Conservation (phyloP, 2,888 invertebrate species). For the Subacronicta megacephala region DNA sequence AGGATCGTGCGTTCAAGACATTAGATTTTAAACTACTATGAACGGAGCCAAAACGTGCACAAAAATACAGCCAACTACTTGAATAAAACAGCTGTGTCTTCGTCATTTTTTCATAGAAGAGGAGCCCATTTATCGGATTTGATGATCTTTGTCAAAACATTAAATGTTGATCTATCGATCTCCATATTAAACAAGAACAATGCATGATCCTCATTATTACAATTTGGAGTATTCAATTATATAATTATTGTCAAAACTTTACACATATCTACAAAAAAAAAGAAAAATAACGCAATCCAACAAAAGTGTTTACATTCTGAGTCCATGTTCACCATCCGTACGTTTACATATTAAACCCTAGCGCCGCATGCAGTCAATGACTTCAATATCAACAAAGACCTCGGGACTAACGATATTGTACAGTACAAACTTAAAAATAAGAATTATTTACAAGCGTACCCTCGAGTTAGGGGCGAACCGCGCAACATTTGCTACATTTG, state of each 20-base stretch:
- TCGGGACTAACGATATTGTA: constrained; percentile 77
- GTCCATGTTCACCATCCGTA: constrained; percentile 60
- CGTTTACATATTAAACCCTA: constrained; percentile 56
- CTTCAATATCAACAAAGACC: constrained; percentile 63
- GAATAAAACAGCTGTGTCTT: not conserved
- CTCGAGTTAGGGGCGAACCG: constrained; percentile 68
- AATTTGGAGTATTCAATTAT: constrained; percentile 72
- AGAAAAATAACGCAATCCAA: constrained; percentile 56
- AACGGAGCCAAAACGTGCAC: no score
- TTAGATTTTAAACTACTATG: not conserved
- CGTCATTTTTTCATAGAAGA: no score
- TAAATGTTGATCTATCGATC: not conserved
- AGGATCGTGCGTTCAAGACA: not conserved
- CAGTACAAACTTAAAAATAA: constrained; percentile 85
- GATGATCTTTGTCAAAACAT: not conserved
- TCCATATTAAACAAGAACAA: constrained; percentile 6
- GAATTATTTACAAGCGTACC: constrained; percentile 86
- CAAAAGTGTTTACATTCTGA: constrained; percentile 57
- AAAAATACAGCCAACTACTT: not conserved
- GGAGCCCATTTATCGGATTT: not conserved
- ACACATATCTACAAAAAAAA: constrained; percentile 82
- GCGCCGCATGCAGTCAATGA: constrained; percentile 52
- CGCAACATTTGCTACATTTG: constrained; percentile 62
- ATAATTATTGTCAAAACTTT: constrained; percentile 87
- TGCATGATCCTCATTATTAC: constrained; percentile 54